Percentiles rank a stretch among this genome's conserved stretches.
Evolutionary conservation across 2,888 invertebrate species (phyloP).

Genomic region (Mycalesis mineus): DNA sequence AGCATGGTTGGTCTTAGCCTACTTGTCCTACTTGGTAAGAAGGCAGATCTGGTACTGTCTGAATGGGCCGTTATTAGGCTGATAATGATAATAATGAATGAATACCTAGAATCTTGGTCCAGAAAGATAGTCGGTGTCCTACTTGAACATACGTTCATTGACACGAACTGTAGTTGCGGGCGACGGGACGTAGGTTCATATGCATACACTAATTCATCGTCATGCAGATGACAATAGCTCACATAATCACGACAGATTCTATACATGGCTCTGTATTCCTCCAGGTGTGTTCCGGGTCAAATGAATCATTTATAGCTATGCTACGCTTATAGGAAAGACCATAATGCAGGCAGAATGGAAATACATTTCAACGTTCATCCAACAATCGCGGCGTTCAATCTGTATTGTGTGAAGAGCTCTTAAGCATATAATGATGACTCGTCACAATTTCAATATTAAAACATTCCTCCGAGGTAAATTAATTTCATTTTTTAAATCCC

Average conservation of each 20-base stretch:
- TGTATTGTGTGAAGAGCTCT: not conserved
- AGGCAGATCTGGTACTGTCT: too few species aligned
- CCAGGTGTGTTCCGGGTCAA: not conserved
- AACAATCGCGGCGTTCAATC: not conserved
- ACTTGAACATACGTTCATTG: too few species aligned
- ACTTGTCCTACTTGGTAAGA: too few species aligned
- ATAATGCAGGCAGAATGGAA: not conserved
- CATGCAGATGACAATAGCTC: not conserved
- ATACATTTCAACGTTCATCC: not conserved
- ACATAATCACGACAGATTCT: not conserved
- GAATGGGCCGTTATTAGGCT: too few species aligned
- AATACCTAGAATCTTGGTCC: too few species aligned
- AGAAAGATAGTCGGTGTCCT: too few species aligned
- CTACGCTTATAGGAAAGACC: not conserved
- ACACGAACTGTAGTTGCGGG: not conserved
- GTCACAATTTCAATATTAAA: slow-evolving; percentile 4
- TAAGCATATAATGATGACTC: not conserved
- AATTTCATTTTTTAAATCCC: not conserved
- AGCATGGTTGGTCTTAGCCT: too few species aligned
- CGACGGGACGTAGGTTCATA: not conserved
- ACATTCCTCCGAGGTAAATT: not conserved
- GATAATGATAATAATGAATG: too few species aligned
- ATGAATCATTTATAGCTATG: not conserved
- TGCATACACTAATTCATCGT: not conserved
- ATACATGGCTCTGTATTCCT: not conserved